These are phyloP conservation scores for Eupeodes latifasciatus DNA, from an alignment of 2,888 invertebrate species.

Conservation along the genomic window DNA sequence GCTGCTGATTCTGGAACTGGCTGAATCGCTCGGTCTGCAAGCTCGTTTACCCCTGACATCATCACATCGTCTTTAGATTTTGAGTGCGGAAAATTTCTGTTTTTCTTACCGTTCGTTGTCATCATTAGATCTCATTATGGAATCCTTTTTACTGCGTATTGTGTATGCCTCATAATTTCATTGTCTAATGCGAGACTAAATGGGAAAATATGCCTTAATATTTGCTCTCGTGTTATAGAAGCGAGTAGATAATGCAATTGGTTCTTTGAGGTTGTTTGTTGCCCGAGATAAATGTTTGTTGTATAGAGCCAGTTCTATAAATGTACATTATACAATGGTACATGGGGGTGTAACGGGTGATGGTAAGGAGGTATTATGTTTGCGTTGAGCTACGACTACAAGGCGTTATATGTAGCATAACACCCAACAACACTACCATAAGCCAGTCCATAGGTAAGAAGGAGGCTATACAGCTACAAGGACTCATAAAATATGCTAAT, in stretches of 20 bases:
- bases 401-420: slow-evolving; percentile 6
- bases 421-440: slow-evolving; percentile 15
- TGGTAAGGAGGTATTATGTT: not conserved
- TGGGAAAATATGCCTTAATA: slow-evolving; percentile 71
- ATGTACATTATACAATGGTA: too few species aligned
- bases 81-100: slow-evolving; percentile 65
- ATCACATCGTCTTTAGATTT: not conserved
- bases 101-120: slow-evolving; percentile 72
- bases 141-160: slow-evolving; percentile 71
- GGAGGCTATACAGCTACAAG: slow-evolving; percentile 1
- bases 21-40: not conserved
- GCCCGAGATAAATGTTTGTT: slow-evolving; percentile 47
- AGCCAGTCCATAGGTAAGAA: slow-evolving; percentile 43
- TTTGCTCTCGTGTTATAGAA: slow-evolving; percentile 58
- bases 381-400: slow-evolving; percentile 12
- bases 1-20: not conserved
- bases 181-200: slow-evolving; percentile 72
- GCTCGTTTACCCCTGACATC: slow-evolving; percentile 5
- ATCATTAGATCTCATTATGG: slow-evolving; percentile 77
- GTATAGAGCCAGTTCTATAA: not conserved
- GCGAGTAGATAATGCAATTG: slow-evolving; percentile 67
- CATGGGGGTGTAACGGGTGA: not conserved
- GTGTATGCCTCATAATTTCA: slow-evolving; percentile 66
- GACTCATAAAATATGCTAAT: slow-evolving; percentile 66
- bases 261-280: slow-evolving; percentile 63